These are phyloP conservation scores for Tribolium madens DNA, from an alignment of 1,140 invertebrate genomes.

Conservation along the genomic window DNA sequence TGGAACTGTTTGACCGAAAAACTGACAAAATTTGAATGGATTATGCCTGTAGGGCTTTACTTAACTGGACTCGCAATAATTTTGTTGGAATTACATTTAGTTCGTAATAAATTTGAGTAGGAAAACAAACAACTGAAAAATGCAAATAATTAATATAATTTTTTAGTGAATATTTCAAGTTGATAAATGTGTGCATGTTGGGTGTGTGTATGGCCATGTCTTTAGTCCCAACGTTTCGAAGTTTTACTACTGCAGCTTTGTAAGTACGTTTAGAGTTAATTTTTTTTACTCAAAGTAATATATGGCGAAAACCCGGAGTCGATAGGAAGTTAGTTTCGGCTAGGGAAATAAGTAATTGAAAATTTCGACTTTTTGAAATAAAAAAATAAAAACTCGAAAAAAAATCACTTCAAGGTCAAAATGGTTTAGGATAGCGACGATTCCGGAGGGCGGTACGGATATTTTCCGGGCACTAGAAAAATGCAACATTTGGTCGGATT, in stretches of 20 bases:
- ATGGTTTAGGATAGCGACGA: no score
- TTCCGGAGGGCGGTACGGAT: no score
- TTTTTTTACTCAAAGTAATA: no score
- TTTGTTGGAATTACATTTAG: background rate
- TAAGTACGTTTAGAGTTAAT: background rate
- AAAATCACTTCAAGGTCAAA: no score
- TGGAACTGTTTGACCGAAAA: conserved; percentile 20
- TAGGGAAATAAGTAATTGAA: no score
- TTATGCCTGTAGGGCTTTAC: conserved; percentile 10
- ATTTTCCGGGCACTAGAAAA: no score
- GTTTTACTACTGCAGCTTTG: conserved; percentile 9
- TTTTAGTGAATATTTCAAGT: background rate
- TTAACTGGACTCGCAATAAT: conserved; percentile 7
- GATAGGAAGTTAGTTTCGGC: no score
- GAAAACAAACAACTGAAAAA: background rate
- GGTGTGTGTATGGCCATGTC: conserved; percentile 21
- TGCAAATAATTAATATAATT: background rate
- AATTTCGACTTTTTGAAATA: no score
- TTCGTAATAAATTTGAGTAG: background rate
- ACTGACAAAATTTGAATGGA: conserved; percentile 10
- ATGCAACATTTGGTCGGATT: no score
- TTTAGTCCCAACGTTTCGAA: conserved; percentile 13
- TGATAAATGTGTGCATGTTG: conserved; percentile 13
- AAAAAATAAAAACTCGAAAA: no score
- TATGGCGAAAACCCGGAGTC: no score